phyloP scores from a whole-genome alignment of 37 sponge, comb jelly and placozoan genomes.

The Axinella damicornis region DNA sequence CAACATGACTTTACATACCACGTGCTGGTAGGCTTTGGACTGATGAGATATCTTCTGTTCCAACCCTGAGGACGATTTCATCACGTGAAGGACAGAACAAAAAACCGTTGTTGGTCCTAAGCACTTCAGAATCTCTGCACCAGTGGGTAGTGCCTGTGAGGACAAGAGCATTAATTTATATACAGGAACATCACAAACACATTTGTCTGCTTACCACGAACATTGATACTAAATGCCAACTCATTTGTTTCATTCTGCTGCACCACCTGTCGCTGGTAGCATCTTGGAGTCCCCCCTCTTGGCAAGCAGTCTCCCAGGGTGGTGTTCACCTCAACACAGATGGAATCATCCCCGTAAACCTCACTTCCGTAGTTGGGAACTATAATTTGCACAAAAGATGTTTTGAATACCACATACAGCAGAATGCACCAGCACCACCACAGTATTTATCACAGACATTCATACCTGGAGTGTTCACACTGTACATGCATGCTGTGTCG shows the following conservation, averaged over 20 bases:
- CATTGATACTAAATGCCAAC: not conserved
- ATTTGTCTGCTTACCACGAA: not conserved
- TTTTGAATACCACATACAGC: not conserved
- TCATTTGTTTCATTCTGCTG: not conserved
- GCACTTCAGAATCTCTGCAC: slow-evolving; percentile 14
- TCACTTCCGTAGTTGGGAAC: not conserved
- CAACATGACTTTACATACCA: too few species aligned
- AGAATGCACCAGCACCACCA: too few species aligned
- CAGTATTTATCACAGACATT: too few species aligned
- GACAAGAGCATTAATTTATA: not conserved
- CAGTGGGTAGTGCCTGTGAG: not conserved
- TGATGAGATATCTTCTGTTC: not conserved
- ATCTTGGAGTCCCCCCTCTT: not conserved
- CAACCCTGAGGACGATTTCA: not conserved
- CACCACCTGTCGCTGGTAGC: not conserved
- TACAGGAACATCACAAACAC: not conserved
- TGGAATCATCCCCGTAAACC: not conserved
- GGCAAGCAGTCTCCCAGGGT: not conserved
- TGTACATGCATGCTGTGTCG: not conserved
- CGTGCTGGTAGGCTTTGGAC: not conserved
- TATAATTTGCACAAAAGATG: not conserved
- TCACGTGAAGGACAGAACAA: not conserved
- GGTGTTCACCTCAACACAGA: slow-evolving; percentile 13
- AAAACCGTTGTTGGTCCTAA: not conserved
- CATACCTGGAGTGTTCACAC: not conserved